Evolutionary conservation across 2,888 invertebrate genomes (phyloP).

Genomic region (Cordylochernes scorpioides): DNA sequence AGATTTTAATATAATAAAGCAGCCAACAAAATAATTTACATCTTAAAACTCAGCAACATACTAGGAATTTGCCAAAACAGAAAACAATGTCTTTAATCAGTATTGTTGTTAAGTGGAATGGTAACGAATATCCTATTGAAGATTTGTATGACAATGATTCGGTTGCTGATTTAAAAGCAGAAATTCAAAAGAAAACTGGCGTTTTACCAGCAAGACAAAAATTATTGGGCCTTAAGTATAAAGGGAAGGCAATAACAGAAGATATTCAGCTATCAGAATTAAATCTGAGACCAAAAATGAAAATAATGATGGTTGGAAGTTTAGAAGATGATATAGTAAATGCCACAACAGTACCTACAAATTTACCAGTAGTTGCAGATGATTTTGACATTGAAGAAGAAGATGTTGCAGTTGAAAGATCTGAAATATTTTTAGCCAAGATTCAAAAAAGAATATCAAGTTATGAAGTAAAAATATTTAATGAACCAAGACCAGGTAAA

Average conservation of each 20-base stretch:
- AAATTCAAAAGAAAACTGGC: constrained; percentile 58
- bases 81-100: constrained; percentile 2
- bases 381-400: constrained; percentile 69
- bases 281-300: constrained; percentile 56
- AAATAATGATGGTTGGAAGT: constrained; percentile 92
- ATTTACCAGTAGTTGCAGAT: constrained; percentile 59
- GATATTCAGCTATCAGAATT: constrained; percentile 43
- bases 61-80: too few relatives aligned
- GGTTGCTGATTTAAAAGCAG: constrained; percentile 48
- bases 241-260: constrained; percentile 64
- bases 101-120: constrained; percentile 69
- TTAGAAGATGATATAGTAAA: constrained; percentile 67
- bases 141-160: constrained; percentile 43
- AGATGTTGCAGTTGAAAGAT: constrained; percentile 38
- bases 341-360: constrained; percentile 47
- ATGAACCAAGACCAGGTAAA: constrained; percentile 54
- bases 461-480: constrained; percentile 52
- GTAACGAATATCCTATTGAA: constrained; percentile 50
- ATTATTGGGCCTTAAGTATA: constrained; percentile 63
- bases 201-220: constrained; percentile 81
- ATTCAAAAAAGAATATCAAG: constrained; percentile 51
- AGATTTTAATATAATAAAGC: too few relatives aligned
- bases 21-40: too few relatives aligned
- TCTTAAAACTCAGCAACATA: too few relatives aligned
- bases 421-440: constrained; percentile 30